Evolutionary conservation across 2,113 vertebrate species (phyloP), one percentile per base, ranked within the genome.

Genomic region (Bubo blakistoni): DNA sequence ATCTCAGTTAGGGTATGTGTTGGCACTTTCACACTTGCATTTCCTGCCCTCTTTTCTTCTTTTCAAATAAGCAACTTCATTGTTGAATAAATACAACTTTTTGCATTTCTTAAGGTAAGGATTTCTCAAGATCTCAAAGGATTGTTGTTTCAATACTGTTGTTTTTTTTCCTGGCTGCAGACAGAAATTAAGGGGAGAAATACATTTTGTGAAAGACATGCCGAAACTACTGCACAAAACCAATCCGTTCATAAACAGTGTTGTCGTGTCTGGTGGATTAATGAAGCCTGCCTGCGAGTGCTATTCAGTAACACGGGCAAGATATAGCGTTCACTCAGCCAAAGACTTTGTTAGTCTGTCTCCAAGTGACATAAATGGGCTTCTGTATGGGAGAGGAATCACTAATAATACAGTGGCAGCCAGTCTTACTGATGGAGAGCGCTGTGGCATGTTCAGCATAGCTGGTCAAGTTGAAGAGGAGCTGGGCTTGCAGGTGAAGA

Each of bases 201-300:
- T 88, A 73, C 2, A 54, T 88, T 93, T 86, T 88, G 62, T 87
- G 78, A 83, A 83, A 88, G 87, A 80, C 58, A 52, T 93, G 44
- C 85, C 5, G 7, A 49, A 82, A 69, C 10, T 77, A 57, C 54
- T 38, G 32, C 88, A 90, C 70, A 84, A 59, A 90, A 15, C 76
- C 40, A 76, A 29, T 72, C 63, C 51, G 27, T 94, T 92, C 69
- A 74, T 69, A 55, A 95, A 42, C 1, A 6, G 36, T 42, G 51
- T 42, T 94, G 81, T 95, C 55, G 77, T 94, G 80, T 74, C 78
- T 81, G 91, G 84, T 87, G 82, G 95, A 77, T 90, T 95, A 85
- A 76, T 47, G 92, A 93, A 81, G 70, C 83, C 55, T 63, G 62
- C 49, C 90, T 38, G 61, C n/a, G 87, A 95, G 65, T 57, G 76